A percentile compares a stretch with the other conserved stretches of the same genome.
Evolutionary conservation across 2,113 vertebrate species (phyloP).

Genomic region (Sprattus sprattus): DNA sequence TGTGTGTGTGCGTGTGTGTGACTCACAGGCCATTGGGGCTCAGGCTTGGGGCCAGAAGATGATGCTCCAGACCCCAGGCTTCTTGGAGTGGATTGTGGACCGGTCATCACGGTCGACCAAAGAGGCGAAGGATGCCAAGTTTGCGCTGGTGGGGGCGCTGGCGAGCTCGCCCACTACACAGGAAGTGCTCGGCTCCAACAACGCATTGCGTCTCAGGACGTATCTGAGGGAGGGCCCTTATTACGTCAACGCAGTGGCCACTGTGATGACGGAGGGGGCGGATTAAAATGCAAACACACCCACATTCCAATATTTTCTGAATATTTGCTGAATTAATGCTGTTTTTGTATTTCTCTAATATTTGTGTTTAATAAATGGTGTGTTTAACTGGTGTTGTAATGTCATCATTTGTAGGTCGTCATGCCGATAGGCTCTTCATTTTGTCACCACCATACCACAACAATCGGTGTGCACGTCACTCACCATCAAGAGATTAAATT

Average conservation of each 20-base stretch:
- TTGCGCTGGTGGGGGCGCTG: slow-evolving; percentile 87
- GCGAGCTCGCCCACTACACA: slow-evolving; percentile 78
- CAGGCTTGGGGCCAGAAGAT: slow-evolving; percentile 90
- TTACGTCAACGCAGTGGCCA: slow-evolving; percentile 81
- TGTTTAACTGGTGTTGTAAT: background rate
- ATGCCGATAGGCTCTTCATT: background rate
- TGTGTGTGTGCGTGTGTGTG: background rate
- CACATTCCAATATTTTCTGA: background rate
- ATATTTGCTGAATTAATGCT: background rate
- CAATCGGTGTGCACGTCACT: background rate
- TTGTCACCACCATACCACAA: background rate
- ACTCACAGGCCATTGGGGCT: slow-evolving; percentile 80
- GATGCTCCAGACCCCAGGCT: slow-evolving; percentile 88
- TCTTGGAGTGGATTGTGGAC: slow-evolving; percentile 91
- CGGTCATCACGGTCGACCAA: slow-evolving; percentile 86
- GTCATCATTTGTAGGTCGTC: background rate
- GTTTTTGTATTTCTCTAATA: background rate
- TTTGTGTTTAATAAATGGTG: slow-evolving; percentile 16
- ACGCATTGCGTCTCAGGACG: slow-evolving; percentile 84
- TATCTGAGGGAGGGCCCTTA: slow-evolving; percentile 91
- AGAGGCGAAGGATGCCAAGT: slow-evolving; percentile 91
- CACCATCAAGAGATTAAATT: background rate
- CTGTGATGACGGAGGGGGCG: slow-evolving; percentile 85
- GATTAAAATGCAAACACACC: slow-evolving; percentile 68
- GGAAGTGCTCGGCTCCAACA: slow-evolving; percentile 84